These are phyloP conservation scores for Nemotelus pantherinus DNA, from an alignment of 2,888 invertebrate species.

Conservation along the genomic window DNA sequence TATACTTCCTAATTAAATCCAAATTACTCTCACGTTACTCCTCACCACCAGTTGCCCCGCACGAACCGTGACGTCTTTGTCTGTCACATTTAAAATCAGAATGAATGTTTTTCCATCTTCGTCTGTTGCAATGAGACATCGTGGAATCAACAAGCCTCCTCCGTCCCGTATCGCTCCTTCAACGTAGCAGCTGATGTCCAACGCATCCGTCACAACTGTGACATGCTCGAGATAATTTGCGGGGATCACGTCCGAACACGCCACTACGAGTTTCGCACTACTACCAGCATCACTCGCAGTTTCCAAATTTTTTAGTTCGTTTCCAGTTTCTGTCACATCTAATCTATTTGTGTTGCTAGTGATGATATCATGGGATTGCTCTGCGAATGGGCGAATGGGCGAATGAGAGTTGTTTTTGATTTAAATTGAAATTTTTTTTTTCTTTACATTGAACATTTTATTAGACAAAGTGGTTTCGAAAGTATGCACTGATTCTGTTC, in stretches of 20 bases:
- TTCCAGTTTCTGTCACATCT: neutral
- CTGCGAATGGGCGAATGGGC: slow-evolving; percentile 1
- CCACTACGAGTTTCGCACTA: neutral
- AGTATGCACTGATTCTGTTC: neutral
- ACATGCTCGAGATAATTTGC: slow-evolving; percentile 7
- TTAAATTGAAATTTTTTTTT: too few species aligned
- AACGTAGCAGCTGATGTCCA: slow-evolving; percentile 4
- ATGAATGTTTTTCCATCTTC: neutral
- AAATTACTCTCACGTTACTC: too few species aligned
- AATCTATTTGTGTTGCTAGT: neutral
- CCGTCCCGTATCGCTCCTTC: neutral
- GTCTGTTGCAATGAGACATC: slow-evolving; percentile 6
- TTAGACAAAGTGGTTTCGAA: neutral
- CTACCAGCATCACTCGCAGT: neutral
- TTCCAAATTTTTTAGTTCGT: neutral
- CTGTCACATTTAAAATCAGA: slow-evolving; percentile 12
- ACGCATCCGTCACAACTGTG: neutral
- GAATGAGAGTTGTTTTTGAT: neutral
- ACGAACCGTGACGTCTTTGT: neutral
- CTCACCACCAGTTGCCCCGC: neutral
- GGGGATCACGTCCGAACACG: neutral
- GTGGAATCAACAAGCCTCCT: neutral
- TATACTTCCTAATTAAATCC: too few species aligned
- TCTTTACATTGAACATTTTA: neutral
- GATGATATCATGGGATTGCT: slow-evolving; percentile 12